Evolutionary conservation across 2,888 invertebrate species (phyloP).

Genomic region (Clepsis dumicolana): DNA sequence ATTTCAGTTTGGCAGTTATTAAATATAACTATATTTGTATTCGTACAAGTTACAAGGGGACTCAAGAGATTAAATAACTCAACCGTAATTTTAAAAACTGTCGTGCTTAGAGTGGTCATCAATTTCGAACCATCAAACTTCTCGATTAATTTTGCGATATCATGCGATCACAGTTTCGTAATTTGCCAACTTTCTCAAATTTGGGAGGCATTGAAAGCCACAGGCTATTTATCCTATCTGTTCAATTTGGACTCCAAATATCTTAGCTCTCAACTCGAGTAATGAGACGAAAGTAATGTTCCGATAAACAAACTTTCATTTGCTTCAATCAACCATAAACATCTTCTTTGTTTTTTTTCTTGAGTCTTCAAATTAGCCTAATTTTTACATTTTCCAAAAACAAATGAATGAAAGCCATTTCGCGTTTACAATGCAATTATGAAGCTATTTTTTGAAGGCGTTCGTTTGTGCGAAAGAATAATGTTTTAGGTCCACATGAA

Average conservation of each 20-base stretch:
- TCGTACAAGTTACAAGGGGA: too few species aligned
- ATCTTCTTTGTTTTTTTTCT: not conserved
- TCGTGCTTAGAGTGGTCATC: not conserved
- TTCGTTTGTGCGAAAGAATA: not conserved
- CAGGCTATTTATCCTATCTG: slow-evolving; percentile 18
- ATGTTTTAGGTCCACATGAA: not conserved
- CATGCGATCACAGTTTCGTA: slow-evolving; percentile 6
- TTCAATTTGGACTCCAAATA: slow-evolving; percentile 5
- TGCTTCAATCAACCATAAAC: not conserved
- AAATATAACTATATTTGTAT: too few species aligned
- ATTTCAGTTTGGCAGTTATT: too few species aligned
- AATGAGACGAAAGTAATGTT: slow-evolving; percentile 5
- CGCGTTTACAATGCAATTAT: not conserved
- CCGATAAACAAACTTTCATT: not conserved
- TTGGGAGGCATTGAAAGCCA: not conserved
- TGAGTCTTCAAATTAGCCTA: not conserved
- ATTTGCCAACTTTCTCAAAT: slow-evolving; percentile 27
- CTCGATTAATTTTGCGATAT: slow-evolving; percentile 9
- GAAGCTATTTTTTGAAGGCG: not conserved
- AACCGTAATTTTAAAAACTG: not conserved
- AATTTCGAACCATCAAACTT: not conserved
- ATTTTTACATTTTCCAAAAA: not conserved
- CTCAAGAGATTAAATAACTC: not conserved
- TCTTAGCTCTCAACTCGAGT: not conserved
- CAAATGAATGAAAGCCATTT: not conserved